phyloP scores from a whole-genome alignment of 2,888 invertebrate genomes.

The Catocala fraxini region DNA sequence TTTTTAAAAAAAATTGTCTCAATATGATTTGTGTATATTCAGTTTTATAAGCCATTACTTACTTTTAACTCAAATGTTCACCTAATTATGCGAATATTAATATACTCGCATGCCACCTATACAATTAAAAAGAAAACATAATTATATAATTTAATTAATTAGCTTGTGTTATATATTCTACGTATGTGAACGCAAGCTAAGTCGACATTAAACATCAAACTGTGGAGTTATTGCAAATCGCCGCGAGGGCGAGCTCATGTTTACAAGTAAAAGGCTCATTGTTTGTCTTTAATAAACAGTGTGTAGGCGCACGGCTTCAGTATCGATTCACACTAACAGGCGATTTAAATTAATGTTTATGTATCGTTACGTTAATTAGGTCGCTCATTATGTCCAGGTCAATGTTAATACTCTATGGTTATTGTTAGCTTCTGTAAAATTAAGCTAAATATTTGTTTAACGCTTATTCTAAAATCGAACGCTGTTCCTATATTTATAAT shows the following conservation, averaged over 20 bases:
- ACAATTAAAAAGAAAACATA: too few relatives aligned
- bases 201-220: constrained; percentile 66
- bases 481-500: too few relatives aligned
- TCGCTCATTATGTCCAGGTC: constrained; percentile 17
- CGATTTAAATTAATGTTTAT: constrained; percentile 46
- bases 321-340: constrained; percentile 58
- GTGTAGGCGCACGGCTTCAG: constrained; percentile 55
- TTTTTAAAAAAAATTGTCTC: too few relatives aligned
- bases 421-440: background rate
- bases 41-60: too few relatives aligned
- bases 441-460: too few relatives aligned
- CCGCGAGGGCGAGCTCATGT: constrained; percentile 67
- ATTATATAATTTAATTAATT: too few relatives aligned
- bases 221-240: constrained; percentile 63
- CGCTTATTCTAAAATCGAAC: too few relatives aligned
- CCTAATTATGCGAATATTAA: too few relatives aligned
- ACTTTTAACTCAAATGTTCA: too few relatives aligned
- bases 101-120: too few relatives aligned
- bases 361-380: constrained; percentile 50
- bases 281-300: constrained; percentile 73
- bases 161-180: too few relatives aligned
- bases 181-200: constrained; percentile 22
- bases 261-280: constrained; percentile 62
- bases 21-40: too few relatives aligned
- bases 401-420: constrained; percentile 15